Percentiles rank a stretch among this genome's conserved stretches.
phyloP scores from a whole-genome alignment of 2,113 vertebrate species.

The Bettongia penicillata region DNA sequence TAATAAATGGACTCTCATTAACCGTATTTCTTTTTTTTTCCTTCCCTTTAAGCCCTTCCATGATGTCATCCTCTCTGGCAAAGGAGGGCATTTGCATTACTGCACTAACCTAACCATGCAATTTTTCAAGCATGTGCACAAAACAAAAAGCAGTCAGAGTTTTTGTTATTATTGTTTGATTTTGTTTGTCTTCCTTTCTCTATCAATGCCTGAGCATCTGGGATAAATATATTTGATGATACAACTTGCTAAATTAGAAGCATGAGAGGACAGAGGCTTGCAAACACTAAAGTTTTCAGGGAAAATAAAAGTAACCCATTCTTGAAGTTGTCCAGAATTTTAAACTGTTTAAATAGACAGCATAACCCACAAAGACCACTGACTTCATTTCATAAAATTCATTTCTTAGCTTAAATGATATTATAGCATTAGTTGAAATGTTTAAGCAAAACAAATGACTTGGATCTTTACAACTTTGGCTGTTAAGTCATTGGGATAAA shows the following conservation, averaged over 20 bases:
- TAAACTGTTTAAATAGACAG: conserved; percentile 23
- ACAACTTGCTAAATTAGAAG: background rate
- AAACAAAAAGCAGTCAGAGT: conserved; percentile 46
- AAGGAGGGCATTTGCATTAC: conserved; percentile 24
- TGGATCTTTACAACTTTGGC: background rate
- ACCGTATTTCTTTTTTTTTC: background rate
- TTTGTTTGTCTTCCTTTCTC: background rate
- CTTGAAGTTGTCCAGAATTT: background rate
- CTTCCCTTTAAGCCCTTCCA: conserved; percentile 26
- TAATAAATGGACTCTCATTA: conserved; percentile 17
- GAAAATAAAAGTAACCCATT: background rate
- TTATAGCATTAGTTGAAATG: background rate
- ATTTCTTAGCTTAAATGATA: background rate
- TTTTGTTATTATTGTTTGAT: background rate
- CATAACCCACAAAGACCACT: background rate
- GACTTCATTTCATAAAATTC: background rate
- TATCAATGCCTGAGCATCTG: conserved; percentile 29
- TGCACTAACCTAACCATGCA: background rate
- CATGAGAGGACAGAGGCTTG: background rate
- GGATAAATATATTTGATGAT: conserved; percentile 33
- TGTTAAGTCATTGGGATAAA: background rate
- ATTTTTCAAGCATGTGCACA: conserved; percentile 59
- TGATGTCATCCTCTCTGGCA: conserved; percentile 27
- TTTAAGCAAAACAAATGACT: background rate
- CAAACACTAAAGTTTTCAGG: background rate